Conservation (phyloP, 2,113 vertebrate species). For the Odobenus rosmarus region DNA sequence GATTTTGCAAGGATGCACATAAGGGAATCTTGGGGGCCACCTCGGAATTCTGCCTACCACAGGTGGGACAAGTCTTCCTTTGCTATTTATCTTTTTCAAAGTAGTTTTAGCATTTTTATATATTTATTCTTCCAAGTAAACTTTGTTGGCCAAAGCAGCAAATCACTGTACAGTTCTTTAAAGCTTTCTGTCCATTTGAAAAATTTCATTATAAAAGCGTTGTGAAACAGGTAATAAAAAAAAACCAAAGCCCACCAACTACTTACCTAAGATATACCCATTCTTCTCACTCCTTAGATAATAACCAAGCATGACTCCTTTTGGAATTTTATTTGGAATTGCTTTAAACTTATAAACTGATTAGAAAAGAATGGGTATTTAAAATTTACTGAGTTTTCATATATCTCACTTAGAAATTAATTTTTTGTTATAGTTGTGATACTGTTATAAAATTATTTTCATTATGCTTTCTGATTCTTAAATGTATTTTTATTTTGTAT, state of each 20-base stretch:
- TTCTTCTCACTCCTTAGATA: background rate
- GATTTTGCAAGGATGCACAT: background rate
- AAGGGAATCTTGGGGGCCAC: background rate
- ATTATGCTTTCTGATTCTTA: conserved; percentile 6
- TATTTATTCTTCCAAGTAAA: conserved; percentile 38
- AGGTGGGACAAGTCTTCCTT: background rate
- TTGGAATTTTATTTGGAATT: conserved; percentile 46
- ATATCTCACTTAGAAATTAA: conserved; percentile 25
- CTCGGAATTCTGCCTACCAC: background rate
- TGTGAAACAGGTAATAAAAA: conserved; percentile 39
- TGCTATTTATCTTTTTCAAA: conserved; percentile 16
- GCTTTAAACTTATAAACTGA: conserved; percentile 36
- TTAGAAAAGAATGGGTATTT: background rate
- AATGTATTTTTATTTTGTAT: conserved; percentile 38
- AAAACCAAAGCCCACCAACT: background rate
- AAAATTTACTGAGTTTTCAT: conserved; percentile 12
- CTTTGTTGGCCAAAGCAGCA: background rate
- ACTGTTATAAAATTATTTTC: conserved; percentile 17
- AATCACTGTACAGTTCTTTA: background rate
- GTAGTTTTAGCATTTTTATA: conserved; percentile 29
- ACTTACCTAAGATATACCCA: background rate
- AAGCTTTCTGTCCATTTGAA: conserved; percentile 21
- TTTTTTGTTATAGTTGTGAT: conserved; percentile 10
- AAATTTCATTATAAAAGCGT: background rate
- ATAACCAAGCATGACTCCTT: background rate